These are phyloP conservation scores for Caprella mutica DNA, from an alignment of 2,888 invertebrate genomes.

Conservation along the genomic window DNA sequence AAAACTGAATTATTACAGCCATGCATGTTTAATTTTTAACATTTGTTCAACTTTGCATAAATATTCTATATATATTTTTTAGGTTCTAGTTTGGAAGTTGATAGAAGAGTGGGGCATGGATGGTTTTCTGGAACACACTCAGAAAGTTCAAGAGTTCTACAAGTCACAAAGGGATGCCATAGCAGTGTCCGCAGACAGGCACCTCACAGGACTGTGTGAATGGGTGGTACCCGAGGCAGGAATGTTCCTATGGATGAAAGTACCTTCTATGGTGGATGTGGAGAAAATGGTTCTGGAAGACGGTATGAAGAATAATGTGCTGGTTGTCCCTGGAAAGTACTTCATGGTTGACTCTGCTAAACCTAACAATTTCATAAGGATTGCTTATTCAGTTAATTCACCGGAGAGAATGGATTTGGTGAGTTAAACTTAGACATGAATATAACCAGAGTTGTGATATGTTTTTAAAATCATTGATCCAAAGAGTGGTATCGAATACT, in stretches of 20 bases:
- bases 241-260: constrained; percentile 64
- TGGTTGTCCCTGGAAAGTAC: constrained; percentile 61
- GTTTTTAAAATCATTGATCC: too few species aligned
- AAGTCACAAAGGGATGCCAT: constrained; percentile 52
- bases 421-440: too few species aligned
- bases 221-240: constrained; percentile 59
- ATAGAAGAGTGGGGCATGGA: constrained; percentile 50
- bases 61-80: too few species aligned
- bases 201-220: constrained; percentile 46
- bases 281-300: constrained; percentile 59
- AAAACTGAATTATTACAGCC: too few species aligned
- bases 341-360: constrained; percentile 53
- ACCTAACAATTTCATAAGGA: constrained; percentile 56
- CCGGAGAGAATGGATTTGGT: constrained; percentile 25
- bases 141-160: constrained; percentile 52
- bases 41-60: too few species aligned
- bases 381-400: constrained; percentile 54
- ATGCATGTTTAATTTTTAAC: too few species aligned
- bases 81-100: constrained; percentile 49
- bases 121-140: constrained; percentile 51
- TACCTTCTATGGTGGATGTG: constrained; percentile 54
- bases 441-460: too few species aligned
- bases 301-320: constrained; percentile 55
- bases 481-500: too few species aligned
- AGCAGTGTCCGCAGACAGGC: constrained; percentile 49